phyloP scores from a whole-genome alignment of 2,113 vertebrate species.

The Misgurnus anguillicaudatus region DNA sequence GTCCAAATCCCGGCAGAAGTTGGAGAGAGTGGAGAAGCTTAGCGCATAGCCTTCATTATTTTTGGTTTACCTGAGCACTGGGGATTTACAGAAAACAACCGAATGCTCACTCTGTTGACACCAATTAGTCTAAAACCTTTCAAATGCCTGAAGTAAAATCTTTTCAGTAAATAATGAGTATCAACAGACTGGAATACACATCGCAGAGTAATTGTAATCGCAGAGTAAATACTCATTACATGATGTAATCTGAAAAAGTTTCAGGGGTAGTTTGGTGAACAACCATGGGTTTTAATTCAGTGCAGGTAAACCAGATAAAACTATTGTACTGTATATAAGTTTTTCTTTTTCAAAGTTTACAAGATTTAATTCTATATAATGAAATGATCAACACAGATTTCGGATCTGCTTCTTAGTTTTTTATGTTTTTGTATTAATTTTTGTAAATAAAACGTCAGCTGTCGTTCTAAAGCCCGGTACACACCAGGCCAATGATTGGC shows the following conservation, averaged over 20 bases:
- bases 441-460: too few relatives aligned
- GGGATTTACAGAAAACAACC: slow-evolving; percentile 24
- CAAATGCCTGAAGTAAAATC: neutral
- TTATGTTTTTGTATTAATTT: too few relatives aligned
- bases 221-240: neutral
- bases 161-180: slow-evolving; percentile 6
- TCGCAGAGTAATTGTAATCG: neutral
- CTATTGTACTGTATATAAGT: too few relatives aligned
- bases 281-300: too few relatives aligned
- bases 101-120: slow-evolving; percentile 47
- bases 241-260: neutral
- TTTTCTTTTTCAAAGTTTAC: too few relatives aligned
- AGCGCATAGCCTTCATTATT: slow-evolving; percentile 34
- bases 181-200: slow-evolving; percentile 5
- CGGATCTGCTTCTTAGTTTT: too few relatives aligned
- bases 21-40: slow-evolving; percentile 51
- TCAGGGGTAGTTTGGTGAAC: too few relatives aligned
- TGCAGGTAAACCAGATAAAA: too few relatives aligned
- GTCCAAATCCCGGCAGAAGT: slow-evolving; percentile 56
- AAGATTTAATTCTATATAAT: too few relatives aligned
- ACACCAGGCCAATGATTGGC: too few relatives aligned
- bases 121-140: slow-evolving; percentile 47
- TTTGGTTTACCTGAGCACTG: slow-evolving; percentile 39
- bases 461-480: too few relatives aligned
- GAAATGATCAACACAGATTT: too few relatives aligned